phyloP scores from a whole-genome alignment of 1,140 invertebrate species.

The Macrostomum lignano region DNA sequence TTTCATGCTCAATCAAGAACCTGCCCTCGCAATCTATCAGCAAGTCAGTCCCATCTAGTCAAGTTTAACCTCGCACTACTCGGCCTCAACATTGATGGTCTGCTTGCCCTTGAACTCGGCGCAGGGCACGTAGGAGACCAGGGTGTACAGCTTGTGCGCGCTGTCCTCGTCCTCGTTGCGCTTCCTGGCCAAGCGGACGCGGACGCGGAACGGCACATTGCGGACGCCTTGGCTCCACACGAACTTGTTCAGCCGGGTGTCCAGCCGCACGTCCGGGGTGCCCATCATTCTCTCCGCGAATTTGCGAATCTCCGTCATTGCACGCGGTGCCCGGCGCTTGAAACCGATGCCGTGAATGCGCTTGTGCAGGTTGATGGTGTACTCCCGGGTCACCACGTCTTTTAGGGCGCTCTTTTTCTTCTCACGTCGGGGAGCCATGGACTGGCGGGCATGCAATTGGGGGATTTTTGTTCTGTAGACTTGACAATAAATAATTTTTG shows the following conservation, averaged over 20 bases:
- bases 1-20: too few species aligned
- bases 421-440: too few species aligned
- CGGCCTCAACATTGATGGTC: conserved; percentile 6
- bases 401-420: too few species aligned
- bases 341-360: conserved; percentile 81
- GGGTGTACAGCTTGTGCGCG: conserved; percentile 77
- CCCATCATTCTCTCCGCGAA: conserved; percentile 96
- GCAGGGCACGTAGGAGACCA: conserved; percentile 80
- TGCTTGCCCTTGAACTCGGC: conserved; percentile 50
- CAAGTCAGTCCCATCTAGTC: too few species aligned
- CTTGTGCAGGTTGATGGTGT: conserved; percentile 89
- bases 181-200: conserved; percentile 48
- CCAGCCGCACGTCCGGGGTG: conserved; percentile 79
- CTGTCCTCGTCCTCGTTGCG: conserved; percentile 98
- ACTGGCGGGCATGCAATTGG: too few species aligned
- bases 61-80: too few species aligned
- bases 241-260: conserved; percentile 70
- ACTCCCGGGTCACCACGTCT: conserved; percentile 90
- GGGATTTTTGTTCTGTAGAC: too few species aligned
- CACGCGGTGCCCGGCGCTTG: conserved; percentile 74
- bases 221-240: conserved; percentile 13
- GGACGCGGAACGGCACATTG: conserved; percentile 33
- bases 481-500: too few species aligned
- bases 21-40: too few species aligned
- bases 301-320: conserved; percentile 82